phyloP scores from a whole-genome alignment of 2,888 invertebrate species.

The Hybos culiciformis region DNA sequence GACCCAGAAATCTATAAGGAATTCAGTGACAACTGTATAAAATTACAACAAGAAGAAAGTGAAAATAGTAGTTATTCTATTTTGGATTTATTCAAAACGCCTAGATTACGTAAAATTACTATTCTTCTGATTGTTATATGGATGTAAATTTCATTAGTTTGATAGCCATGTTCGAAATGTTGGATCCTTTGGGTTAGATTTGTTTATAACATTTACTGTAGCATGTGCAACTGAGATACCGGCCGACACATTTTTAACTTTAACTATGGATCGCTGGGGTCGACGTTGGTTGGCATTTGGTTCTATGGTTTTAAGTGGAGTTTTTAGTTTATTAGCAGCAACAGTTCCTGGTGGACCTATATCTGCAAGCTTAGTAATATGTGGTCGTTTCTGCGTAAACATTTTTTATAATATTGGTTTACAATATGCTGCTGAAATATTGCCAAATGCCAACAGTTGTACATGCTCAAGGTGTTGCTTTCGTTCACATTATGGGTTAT shows the following conservation, averaged over 20 bases:
- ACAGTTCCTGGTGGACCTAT: conserved; percentile 58
- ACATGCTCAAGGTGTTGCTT: conserved; percentile 70
- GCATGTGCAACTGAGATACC: conserved; percentile 74
- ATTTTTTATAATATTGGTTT: conserved; percentile 82
- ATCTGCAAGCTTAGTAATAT: conserved; percentile 63
- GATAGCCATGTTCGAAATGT: conserved; percentile 83
- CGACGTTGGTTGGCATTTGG: conserved; percentile 74
- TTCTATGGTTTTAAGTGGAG: conserved; percentile 64
- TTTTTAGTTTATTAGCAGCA: conserved; percentile 66
- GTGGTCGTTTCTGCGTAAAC: conserved; percentile 74
- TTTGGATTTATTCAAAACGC: conserved; percentile 65
- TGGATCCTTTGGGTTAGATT: conserved; percentile 64
- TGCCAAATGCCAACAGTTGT: conserved; percentile 84
- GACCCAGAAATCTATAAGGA: conserved; percentile 58
- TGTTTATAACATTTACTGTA: conserved; percentile 75
- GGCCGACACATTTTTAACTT: conserved; percentile 66
- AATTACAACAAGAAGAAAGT: conserved; percentile 55
- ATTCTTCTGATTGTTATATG: conserved; percentile 68
- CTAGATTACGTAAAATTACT: conserved; percentile 60
- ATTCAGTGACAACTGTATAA: conserved; percentile 51
- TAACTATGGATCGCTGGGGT: conserved; percentile 61
- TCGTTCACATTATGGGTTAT: conserved; percentile 80
- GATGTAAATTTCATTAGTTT: conserved; percentile 81
- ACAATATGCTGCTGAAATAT: conserved; percentile 75
- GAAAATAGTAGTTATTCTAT: conserved; percentile 60